Percentiles rank a stretch among this genome's conserved stretches.
phyloP scores from a whole-genome alignment of 23 tunicate genomes.

The Phallusia fumigata region DNA sequence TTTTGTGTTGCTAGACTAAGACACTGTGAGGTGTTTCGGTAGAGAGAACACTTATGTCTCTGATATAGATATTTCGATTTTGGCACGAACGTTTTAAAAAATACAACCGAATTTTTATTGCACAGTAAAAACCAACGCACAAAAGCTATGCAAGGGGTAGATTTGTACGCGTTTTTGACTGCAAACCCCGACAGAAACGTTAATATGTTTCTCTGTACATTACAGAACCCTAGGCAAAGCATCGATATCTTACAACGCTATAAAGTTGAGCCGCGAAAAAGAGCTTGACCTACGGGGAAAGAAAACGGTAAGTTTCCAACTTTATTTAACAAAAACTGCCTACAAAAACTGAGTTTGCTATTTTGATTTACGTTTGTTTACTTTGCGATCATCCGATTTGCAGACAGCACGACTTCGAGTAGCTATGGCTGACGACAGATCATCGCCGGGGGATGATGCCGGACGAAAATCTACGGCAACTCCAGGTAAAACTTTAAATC shows the following conservation, averaged over 20 bases:
- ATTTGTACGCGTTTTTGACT: background rate
- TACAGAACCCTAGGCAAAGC: slow-evolving; percentile 48
- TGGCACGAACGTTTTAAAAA: too few relatives aligned
- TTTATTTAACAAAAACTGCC: too few relatives aligned
- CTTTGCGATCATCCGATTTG: background rate
- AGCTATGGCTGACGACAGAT: background rate
- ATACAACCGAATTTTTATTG: too few relatives aligned
- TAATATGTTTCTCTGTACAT: background rate
- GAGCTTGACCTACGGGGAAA: slow-evolving; percentile 33
- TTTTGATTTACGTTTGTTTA: background rate
- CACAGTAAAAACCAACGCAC: too few relatives aligned
- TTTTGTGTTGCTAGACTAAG: too few relatives aligned
- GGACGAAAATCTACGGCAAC: background rate
- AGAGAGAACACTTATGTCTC: too few relatives aligned
- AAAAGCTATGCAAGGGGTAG: too few relatives aligned
- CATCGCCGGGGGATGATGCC: background rate
- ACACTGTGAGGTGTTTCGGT: too few relatives aligned
- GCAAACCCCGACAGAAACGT: too few relatives aligned
- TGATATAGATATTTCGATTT: too few relatives aligned
- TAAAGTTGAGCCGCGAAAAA: slow-evolving; percentile 47
- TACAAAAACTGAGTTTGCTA: background rate
- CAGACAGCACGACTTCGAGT: background rate
- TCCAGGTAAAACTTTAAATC: too few relatives aligned
- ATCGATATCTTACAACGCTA: slow-evolving; percentile 28
- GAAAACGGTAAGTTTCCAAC: slow-evolving; percentile 13